A percentile compares a stretch with the other conserved stretches of the same genome.
Conservation (phyloP, 2,888 invertebrate genomes). For the Philereme vetulata region DNA sequence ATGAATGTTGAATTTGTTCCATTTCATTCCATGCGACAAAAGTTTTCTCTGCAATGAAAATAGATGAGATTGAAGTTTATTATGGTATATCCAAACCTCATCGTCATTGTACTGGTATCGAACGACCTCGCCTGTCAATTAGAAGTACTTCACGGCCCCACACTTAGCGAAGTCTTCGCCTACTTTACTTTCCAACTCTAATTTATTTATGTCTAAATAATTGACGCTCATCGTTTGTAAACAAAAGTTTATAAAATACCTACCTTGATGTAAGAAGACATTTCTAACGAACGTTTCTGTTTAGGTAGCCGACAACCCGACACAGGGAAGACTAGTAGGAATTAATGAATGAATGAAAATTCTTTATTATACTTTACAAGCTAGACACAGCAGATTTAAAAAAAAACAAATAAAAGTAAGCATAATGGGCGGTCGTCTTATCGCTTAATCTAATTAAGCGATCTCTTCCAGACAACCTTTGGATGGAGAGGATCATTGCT, state of each 20-base stretch:
- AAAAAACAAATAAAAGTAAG: no score
- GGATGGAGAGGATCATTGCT: no score
- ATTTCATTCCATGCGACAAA: no score
- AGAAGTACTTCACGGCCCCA: conserved; percentile 18
- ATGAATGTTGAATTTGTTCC: no score
- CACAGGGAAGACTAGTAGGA: conserved; percentile 13
- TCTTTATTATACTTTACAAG: no score
- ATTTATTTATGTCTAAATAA: conserved; percentile 6
- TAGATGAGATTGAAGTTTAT: not conserved
- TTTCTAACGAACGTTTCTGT: conserved; percentile 15
- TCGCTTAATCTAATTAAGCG: no score
- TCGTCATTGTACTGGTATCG: conserved; percentile 7
- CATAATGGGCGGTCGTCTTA: no score
- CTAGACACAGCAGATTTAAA: no score
- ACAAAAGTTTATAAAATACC: conserved; percentile 1
- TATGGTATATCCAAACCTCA: conserved; percentile 3
- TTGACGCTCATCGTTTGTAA: not conserved
- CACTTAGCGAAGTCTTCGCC: not conserved
- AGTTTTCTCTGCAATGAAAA: no score
- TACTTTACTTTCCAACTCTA: conserved; percentile 15
- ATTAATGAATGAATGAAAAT: no score
- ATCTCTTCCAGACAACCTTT: no score
- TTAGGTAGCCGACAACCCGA: not conserved
- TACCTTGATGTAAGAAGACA: no score
- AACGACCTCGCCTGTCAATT: conserved; percentile 25